A percentile compares a stretch with the other conserved stretches of the same genome.
Evolutionary conservation across 1,140 invertebrate species (phyloP).

Genomic region (Cecropterus lyciades): DNA sequence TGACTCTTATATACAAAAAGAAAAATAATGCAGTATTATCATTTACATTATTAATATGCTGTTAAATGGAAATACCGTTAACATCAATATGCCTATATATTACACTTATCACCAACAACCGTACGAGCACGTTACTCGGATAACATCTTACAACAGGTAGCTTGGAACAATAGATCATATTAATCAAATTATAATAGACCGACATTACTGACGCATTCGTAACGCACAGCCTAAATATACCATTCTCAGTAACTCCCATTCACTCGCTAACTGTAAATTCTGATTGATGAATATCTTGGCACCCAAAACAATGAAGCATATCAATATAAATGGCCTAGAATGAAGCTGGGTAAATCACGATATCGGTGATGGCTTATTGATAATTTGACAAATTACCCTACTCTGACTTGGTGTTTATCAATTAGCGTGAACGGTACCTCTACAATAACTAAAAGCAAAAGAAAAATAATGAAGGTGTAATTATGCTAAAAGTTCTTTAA

Average conservation of each 20-base stretch:
- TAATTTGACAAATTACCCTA: constrained; percentile 34
- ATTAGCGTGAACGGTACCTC: constrained; percentile 1
- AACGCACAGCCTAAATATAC: constrained; percentile 30
- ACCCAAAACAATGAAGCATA: constrained; percentile 27
- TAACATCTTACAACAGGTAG: neutral
- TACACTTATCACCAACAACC: neutral
- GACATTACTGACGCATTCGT: constrained; percentile 17
- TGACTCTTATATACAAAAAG: no score
- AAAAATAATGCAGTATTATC: no score
- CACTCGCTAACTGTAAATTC: constrained; percentile 29
- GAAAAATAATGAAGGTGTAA: no score
- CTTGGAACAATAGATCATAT: constrained; percentile 2
- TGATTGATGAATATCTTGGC: constrained; percentile 35
- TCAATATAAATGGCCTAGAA: constrained; percentile 33
- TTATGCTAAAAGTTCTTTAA: no score
- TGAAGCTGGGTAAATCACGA: constrained; percentile 30
- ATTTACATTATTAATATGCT: no score
- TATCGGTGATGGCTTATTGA: constrained; percentile 36
- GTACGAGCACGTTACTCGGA: neutral
- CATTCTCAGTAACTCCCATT: constrained; percentile 19
- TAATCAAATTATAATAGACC: constrained; percentile 12
- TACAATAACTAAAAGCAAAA: no score
- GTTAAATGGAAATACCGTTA: neutral
- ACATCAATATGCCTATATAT: neutral
- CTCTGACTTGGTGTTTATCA: constrained; percentile 18